Evolutionary conservation across 1,140 invertebrate species (phyloP), one percentile per base, ranked within the genome.

Genomic region (Drosophila varians): DNA sequence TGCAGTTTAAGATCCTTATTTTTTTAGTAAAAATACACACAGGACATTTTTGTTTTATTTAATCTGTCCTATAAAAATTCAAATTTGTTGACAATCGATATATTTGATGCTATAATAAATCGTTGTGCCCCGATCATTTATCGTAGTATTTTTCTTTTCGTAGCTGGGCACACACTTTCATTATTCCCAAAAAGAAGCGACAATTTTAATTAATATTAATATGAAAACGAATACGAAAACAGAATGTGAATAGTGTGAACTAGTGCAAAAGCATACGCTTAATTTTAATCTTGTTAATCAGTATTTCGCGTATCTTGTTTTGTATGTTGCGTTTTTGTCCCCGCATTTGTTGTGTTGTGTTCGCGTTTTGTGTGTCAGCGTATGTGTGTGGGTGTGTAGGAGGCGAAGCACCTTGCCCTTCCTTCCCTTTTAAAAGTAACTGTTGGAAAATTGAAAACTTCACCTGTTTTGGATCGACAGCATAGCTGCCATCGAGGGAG

Each of bases 351-450:
- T 42, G 34, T 68, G 42, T 69, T 69, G 16, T 68, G 47, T 52
- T 25, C 25, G 53, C 61, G 34, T 42, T 28, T 38, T 54, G 36
- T 52, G 40, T 46, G 46, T 72, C 31, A 45, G 26, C 70, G 45
- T 51, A 36, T 71, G 34, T 70, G 34, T 36, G 9, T 40, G 49
- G 48, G 68, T 48, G 70, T 74, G 68, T 74, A 52, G 48, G 56
- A 54, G 69, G 53, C 51, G 19, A 42, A 36, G 6, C 58, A 62
- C 40, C 58, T 58, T 31, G 4, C 36, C 36, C n/a, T 16, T 8
- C 28, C 28, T 31, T 31, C 46, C 56, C 34, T 28, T 43, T 25
- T 18, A 42, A 52, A 42, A 46, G 40, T 45, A 66, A n/a, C 36
- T 16, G 28, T 42, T 23, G 43, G 16, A 53, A 52, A 38, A 16